Conservation (phyloP, 1,140 invertebrate genomes). For the Pectinophora gossypiella region DNA sequence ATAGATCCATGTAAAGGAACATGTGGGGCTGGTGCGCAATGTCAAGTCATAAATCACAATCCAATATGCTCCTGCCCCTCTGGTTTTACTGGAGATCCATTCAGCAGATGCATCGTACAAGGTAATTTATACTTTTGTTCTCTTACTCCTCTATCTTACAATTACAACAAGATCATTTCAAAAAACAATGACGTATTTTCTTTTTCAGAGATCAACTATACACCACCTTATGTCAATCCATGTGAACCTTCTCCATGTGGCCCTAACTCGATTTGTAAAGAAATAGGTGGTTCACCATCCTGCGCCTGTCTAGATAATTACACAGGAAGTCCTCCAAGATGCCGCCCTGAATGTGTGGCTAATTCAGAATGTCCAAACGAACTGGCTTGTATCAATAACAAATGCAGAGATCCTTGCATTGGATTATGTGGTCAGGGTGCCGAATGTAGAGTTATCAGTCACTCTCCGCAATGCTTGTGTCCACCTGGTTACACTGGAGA, state of each 20-base stretch:
- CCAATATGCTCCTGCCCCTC: slow-evolving; percentile 76
- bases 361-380: slow-evolving; percentile 81
- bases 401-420: slow-evolving; percentile 83
- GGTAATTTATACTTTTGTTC: slow-evolving; percentile 72
- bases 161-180: not conserved
- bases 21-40: slow-evolving; percentile 64
- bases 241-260: slow-evolving; percentile 88
- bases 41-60: slow-evolving; percentile 75
- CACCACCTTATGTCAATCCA: slow-evolving; percentile 80
- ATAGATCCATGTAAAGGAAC: slow-evolving; percentile 77
- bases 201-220: slow-evolving; percentile 77
- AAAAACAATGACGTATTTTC: not conserved
- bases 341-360: slow-evolving; percentile 82
- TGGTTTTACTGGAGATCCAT: slow-evolving; percentile 76
- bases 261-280: slow-evolving; percentile 86
- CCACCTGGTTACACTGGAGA: slow-evolving; percentile 74
- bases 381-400: slow-evolving; percentile 81
- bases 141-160: slow-evolving; percentile 59
- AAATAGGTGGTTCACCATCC: slow-evolving; percentile 85
- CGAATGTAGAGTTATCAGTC: slow-evolving; percentile 79
- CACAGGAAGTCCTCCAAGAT: slow-evolving; percentile 85
- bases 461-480: slow-evolving; percentile 77
- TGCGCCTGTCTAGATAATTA: slow-evolving; percentile 85
- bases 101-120: slow-evolving; percentile 78
- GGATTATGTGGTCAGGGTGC: slow-evolving; percentile 82